A percentile compares a stretch with the other conserved stretches of the same genome.
phyloP scores from a whole-genome alignment of 1,140 invertebrate species.

The Lepidotrigona ventralis region DNA sequence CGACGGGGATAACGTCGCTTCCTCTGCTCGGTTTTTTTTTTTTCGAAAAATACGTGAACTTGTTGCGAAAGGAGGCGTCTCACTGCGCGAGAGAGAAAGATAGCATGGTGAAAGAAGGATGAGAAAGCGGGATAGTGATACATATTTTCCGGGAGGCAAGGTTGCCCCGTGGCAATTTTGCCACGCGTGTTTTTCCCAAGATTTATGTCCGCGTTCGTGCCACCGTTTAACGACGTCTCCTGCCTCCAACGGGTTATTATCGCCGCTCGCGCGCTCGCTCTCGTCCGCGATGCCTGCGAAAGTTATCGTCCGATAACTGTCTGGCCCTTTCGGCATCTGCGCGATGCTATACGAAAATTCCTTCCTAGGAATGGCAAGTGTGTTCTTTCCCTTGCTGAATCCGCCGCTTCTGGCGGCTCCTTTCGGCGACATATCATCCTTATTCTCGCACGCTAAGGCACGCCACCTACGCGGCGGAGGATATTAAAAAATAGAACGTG shows the following conservation, averaged over 20 bases:
- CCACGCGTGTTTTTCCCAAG: slow-evolving; percentile 67
- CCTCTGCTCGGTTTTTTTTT: background rate
- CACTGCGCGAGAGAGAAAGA: background rate
- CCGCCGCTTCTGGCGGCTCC: background rate
- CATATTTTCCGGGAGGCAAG: slow-evolving; percentile 59
- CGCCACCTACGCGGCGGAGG: background rate
- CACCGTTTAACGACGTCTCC: slow-evolving; percentile 64
- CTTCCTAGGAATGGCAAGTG: slow-evolving; percentile 17
- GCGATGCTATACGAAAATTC: slow-evolving; percentile 57
- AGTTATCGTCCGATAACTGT: slow-evolving; percentile 67
- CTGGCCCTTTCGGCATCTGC: slow-evolving; percentile 58
- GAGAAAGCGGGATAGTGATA: slow-evolving; percentile 22
- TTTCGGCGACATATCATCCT: slow-evolving; percentile 5
- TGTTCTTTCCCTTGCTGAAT: slow-evolving; percentile 37
- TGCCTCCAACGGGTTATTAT: slow-evolving; percentile 64
- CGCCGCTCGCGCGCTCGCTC: slow-evolving; percentile 30
- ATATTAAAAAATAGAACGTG: slow-evolving; percentile 44
- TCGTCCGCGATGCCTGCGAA: slow-evolving; percentile 23
- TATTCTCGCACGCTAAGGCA: background rate
- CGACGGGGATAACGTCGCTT: background rate
- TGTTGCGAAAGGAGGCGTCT: too few relatives aligned
- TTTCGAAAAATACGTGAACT: slow-evolving; percentile 28
- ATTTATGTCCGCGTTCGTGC: slow-evolving; percentile 58
- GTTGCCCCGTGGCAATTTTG: slow-evolving; percentile 64
- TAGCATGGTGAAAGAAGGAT: background rate